Base-by-base conservation (phyloP, 37 sponge, comb jelly and placozoan genomes). In the Ephydatia muelleri region DNA sequence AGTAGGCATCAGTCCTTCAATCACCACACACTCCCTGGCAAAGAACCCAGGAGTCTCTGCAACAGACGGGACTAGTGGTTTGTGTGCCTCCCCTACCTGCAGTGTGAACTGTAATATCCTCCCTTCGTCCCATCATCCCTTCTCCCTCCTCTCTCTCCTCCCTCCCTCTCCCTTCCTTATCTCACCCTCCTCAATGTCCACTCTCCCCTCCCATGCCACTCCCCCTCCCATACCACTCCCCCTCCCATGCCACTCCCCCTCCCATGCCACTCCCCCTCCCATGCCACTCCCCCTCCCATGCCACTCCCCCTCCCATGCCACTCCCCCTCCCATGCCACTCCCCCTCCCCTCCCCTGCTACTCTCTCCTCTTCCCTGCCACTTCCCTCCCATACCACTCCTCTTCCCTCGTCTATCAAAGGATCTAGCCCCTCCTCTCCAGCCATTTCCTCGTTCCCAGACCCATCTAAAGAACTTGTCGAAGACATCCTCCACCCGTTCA, bases 401-500 rank as follows among this genome's bases (percentile, higher is more conserved):
- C n/a, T n/a, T n/a, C n/a, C n/a, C n/a, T n/a, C n/a, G n/a, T n/a
- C n/a, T n/a, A n/a, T n/a, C n/a, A n/a, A n/a, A n/a, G n/a, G n/a
- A n/a, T n/a, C n/a, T n/a, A n/a, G n/a, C n/a, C 31, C 80, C 33
- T 27, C 80, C 23, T 65, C 65, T 33, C 33, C 57, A 57, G 57
- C 57, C 57, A 14, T 21, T 16, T 57, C 57, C 57, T 57, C 57
- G 14, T 57, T 21, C 57, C 57, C 57, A 57, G 57, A 57, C 14
- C 43, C 6, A 9, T 6, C 57, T 21, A 57, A 57, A 57, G 57
- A 21, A 11, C 57, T 57, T 21, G 1, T 57, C 0, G 57, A 57
- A 14, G 83, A 86, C 68, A 79, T 82, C 36, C 86, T 93, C 36
- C 91, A 96, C 26, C 96, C 94, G 19, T 96, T 96, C 84, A 90